A percentile compares a stretch with the other conserved stretches of the same genome.
These are phyloP conservation scores for Tragelaphus strepsiceros DNA, from an alignment of 2,113 vertebrate species.

Conservation along the genomic window DNA sequence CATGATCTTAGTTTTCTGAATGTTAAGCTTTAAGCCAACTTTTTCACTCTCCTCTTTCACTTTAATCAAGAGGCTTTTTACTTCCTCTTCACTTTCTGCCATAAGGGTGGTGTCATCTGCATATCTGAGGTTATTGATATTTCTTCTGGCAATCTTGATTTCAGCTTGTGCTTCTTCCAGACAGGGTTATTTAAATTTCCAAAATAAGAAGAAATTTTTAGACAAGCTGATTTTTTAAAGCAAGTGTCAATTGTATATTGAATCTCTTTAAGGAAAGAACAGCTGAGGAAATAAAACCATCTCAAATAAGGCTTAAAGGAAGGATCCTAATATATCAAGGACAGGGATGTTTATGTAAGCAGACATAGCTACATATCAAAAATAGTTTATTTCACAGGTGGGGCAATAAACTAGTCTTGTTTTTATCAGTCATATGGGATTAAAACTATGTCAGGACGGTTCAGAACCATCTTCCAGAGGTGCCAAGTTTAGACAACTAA, in stretches of 20 bases:
- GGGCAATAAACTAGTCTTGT: background rate
- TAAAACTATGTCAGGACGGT: background rate
- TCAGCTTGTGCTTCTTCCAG: no score
- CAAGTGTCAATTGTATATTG: background rate
- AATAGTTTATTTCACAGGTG: background rate
- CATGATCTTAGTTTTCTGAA: no score
- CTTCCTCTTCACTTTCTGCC: no score
- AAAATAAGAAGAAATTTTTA: background rate
- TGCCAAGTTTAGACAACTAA: background rate
- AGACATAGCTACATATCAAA: background rate
- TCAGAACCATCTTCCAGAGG: background rate
- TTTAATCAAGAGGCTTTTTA: no score
- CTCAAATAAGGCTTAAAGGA: background rate
- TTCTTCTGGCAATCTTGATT: no score
- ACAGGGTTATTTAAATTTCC: background rate
- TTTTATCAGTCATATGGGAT: background rate
- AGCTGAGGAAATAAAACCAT: background rate
- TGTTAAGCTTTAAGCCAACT: no score
- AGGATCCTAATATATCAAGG: background rate
- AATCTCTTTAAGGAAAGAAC: background rate
- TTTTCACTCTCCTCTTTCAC: no score
- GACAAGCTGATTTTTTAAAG: background rate
- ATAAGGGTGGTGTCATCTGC: no score
- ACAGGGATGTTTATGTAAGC: background rate
- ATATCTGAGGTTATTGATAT: no score